phyloP scores from a whole-genome alignment of 37 sponge, comb jelly and placozoan genomes.

The Ephydatia muelleri region DNA sequence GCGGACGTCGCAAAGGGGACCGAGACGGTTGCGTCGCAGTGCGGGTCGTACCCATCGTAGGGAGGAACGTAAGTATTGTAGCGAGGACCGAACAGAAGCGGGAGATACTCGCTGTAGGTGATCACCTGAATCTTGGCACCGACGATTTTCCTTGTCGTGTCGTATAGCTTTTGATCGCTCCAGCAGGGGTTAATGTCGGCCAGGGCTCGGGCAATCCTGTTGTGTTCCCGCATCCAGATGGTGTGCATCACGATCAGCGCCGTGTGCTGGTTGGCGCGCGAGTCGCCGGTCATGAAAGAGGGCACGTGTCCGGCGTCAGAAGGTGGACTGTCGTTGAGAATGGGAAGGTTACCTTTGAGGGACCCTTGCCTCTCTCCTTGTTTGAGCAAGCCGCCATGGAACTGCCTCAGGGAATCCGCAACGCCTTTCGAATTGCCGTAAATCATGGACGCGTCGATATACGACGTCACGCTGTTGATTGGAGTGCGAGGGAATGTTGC shows the following conservation, averaged over 20 bases:
- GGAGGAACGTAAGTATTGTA: constrained; percentile 21
- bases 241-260: constrained; percentile 92
- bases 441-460: constrained; percentile 82
- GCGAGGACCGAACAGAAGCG: constrained; percentile 56
- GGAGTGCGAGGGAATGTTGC: too few relatives aligned
- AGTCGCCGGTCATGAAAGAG: constrained; percentile 84
- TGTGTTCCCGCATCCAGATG: constrained; percentile 96
- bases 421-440: too few relatives aligned
- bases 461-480: constrained; percentile 88
- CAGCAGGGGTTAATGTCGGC: constrained; percentile 83
- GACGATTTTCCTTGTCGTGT: constrained; percentile 83
- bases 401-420: too few relatives aligned
- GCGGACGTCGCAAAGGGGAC: constrained; percentile 81
- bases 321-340: constrained; percentile 35
- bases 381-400: too few relatives aligned
- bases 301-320: background rate
- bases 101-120: constrained; percentile 75
- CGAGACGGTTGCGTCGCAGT: constrained; percentile 49
- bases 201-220: constrained; percentile 77
- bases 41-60: constrained; percentile 53
- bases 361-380: constrained; percentile 38
- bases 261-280: constrained; percentile 81
- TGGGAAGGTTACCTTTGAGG: constrained; percentile 53
- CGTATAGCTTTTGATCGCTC: constrained; percentile 87
- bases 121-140: constrained; percentile 72